Evolutionary conservation across 2,888 invertebrate species (phyloP).

Genomic region (Boloria euphrosyne): DNA sequence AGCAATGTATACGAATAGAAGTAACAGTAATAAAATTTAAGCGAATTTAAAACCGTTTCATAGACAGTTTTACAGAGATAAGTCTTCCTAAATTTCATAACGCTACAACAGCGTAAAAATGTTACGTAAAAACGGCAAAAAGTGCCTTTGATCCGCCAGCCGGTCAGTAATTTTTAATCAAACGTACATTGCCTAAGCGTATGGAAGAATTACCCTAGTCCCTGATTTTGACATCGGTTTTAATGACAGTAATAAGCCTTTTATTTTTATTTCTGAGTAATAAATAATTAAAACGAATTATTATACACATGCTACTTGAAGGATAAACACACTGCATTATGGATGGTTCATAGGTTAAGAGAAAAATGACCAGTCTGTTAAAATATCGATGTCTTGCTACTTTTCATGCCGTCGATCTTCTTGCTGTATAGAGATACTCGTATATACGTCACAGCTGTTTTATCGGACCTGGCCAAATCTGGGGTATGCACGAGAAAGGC

Average conservation of each 20-base stretch:
- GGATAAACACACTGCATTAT: too few relatives aligned
- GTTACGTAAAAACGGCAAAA: conserved; percentile 6
- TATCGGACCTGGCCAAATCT: conserved; percentile 17
- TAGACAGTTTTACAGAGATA: conserved; percentile 5
- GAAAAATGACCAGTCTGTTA: too few relatives aligned
- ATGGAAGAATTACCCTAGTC: not conserved
- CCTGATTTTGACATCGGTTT: too few relatives aligned
- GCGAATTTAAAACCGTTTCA: not conserved
- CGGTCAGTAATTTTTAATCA: conserved; percentile 20
- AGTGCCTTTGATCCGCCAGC: conserved; percentile 16
- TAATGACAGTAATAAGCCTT: too few relatives aligned
- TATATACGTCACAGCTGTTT: conserved; percentile 20
- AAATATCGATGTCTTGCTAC: too few relatives aligned
- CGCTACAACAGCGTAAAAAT: conserved; percentile 8
- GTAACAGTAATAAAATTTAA: too few relatives aligned
- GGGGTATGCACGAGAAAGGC: conserved; percentile 14
- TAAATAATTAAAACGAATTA: too few relatives aligned
- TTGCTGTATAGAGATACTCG: not conserved
- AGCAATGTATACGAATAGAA: too few relatives aligned
- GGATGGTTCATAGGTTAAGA: too few relatives aligned
- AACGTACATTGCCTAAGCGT: conserved; percentile 2
- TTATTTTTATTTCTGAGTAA: too few relatives aligned
- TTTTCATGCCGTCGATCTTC: not conserved
- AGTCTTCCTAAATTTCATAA: not conserved
- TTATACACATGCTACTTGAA: too few relatives aligned